phyloP scores from a whole-genome alignment of 2,797 vertebrate species.

The Ispidina picta region DNA sequence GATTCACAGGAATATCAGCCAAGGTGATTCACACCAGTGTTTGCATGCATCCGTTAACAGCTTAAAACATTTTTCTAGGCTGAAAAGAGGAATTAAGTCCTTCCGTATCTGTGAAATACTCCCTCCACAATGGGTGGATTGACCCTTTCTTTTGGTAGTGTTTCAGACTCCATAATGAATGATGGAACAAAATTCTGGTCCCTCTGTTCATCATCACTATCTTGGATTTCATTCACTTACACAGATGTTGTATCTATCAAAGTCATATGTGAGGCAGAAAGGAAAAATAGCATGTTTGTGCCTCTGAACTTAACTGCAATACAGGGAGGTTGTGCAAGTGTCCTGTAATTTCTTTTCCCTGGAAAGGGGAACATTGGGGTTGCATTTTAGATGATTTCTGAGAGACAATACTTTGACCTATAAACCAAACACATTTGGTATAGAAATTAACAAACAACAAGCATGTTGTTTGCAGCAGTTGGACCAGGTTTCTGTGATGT shows the following conservation, averaged over 20 bases:
- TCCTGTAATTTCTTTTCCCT: not conserved
- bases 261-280: not conserved
- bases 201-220: not conserved
- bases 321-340: not conserved
- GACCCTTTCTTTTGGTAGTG: not conserved
- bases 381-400: not conserved
- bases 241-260: fast-evolving
- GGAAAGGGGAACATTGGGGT: not conserved
- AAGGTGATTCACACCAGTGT: not conserved
- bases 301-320: not conserved
- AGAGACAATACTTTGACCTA: not conserved
- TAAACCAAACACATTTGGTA: not conserved
- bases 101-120: not conserved
- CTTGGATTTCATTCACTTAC: not conserved
- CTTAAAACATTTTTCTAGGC: not conserved
- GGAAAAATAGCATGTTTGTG: not conserved
- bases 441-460: not conserved
- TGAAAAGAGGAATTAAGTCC: not conserved
- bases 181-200: not conserved
- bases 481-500: not conserved
- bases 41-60: not conserved
- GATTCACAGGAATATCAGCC: not conserved
- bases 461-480: not conserved
- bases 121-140: not conserved
- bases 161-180: not conserved